Percentiles rank a stretch among this genome's conserved stretches.
These are phyloP conservation scores for Megamerina dolium DNA, from an alignment of 2,888 invertebrate species.

Conservation along the genomic window DNA sequence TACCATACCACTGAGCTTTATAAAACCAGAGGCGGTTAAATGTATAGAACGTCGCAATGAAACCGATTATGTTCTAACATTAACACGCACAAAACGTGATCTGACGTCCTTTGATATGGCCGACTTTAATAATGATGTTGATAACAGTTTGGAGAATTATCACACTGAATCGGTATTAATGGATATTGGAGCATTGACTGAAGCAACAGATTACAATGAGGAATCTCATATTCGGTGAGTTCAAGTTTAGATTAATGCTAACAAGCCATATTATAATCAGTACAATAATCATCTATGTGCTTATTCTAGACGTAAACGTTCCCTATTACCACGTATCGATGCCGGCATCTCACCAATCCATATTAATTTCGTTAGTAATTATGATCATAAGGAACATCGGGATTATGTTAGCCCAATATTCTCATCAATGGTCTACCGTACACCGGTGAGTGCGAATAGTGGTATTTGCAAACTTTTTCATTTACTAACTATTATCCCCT, in stretches of 20 bases:
- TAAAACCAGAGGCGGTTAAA: constrained; percentile 88
- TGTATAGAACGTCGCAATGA: constrained; percentile 66
- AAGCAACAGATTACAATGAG: constrained; percentile 19
- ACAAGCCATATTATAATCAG: too few species aligned
- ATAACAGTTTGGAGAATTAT: constrained; percentile 17
- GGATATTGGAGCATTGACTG: constrained; percentile 16
- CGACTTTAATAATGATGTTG: constrained; percentile 19
- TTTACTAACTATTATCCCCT: neutral
- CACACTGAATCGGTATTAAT: constrained; percentile 14
- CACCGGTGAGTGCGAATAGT: constrained; percentile 42
- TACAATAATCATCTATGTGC: too few species aligned
- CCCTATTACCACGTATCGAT: constrained; percentile 39
- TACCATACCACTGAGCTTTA: constrained; percentile 91
- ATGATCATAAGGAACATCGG: constrained; percentile 61
- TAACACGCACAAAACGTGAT: constrained; percentile 50
- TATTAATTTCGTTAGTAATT: constrained; percentile 71
- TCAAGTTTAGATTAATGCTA: too few species aligned
- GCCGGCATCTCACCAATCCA: constrained; percentile 60
- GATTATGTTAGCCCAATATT: constrained; percentile 86
- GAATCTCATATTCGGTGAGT: constrained; percentile 27
- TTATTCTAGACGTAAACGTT: constrained; percentile 31
- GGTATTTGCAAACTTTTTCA: neutral
- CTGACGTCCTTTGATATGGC: constrained; percentile 31
- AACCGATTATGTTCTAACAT: constrained; percentile 59
- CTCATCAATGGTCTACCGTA: constrained; percentile 87